Evolutionary conservation across 1,140 invertebrate genomes (phyloP).

Genomic region (Galleria mellonella): DNA sequence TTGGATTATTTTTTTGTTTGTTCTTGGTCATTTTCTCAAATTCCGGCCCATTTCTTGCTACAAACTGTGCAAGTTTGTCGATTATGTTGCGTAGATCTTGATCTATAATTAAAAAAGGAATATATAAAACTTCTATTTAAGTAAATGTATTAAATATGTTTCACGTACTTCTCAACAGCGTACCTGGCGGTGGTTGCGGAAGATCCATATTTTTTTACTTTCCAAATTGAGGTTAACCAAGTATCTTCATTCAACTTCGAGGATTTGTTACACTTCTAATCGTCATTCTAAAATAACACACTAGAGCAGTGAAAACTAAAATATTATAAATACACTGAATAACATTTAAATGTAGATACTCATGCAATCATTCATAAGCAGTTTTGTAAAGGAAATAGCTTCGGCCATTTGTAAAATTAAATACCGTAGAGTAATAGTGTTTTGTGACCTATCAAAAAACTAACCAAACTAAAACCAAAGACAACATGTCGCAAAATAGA

Average conservation of each 20-base stretch:
- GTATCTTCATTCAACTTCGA: not conserved
- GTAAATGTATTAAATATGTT: not conserved
- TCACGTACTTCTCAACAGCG: not conserved
- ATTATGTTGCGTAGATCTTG: slow-evolving; percentile 96
- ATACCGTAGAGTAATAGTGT: not conserved
- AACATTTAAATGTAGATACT: no score
- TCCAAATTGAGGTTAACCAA: slow-evolving; percentile 6
- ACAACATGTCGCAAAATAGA: not conserved
- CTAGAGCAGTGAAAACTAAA: no score
- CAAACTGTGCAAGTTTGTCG: slow-evolving; percentile 98
- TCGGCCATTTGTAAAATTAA: slow-evolving; percentile 11
- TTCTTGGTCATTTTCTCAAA: slow-evolving; percentile 99
- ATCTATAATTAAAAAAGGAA: slow-evolving; percentile 75
- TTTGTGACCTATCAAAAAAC: no score
- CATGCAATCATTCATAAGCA: no score
- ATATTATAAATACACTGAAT: no score
- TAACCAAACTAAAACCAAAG: no score
- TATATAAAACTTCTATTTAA: not conserved
- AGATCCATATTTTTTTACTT: slow-evolving; percentile 12
- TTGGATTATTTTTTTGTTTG: slow-evolving; percentile 97
- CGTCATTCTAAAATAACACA: not conserved
- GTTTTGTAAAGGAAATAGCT: not conserved
- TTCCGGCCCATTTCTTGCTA: slow-evolving; percentile 97
- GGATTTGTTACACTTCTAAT: no score
- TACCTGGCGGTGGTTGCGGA: slow-evolving; percentile 11